Base-by-base conservation (phyloP, 2,113 vertebrate genomes). In the Brachionichthys hirsutus region DNA sequence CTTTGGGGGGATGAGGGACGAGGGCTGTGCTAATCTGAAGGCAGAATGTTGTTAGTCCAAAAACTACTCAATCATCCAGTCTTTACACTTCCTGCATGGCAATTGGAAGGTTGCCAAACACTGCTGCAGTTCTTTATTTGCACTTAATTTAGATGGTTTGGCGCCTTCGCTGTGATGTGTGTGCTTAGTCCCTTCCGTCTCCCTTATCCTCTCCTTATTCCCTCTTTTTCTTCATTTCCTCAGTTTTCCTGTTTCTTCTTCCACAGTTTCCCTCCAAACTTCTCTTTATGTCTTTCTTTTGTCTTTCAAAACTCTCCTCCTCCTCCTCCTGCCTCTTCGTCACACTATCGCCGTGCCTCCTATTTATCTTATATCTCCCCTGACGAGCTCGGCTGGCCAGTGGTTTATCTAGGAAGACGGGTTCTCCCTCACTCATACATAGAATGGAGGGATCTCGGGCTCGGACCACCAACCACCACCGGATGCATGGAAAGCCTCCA, bases 31-130 rank as follows among this genome's bases (percentile, higher is more conserved):
- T 83, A 67, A 42, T 81, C 69, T 64, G 62, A 67, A 70, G 70
- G 74, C 51, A 74, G 67, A 88, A 78, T 72, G 76, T 77, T 84
- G 81, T 85, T 82, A 66, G 78, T 77, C 79, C 64, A 50, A 66
- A 75, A 79, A 70, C 82, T 75, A 83, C 77, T 87, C 85, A 75
- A 83, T 89, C 89, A 88, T 79, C 48, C 66, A 54, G 65, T 83
- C 77, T 50, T 72, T 64, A 70, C 82, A 62, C 77, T 83, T 85
- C 78, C 78, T 84, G 76, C 68, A 73, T 70, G 75, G 77, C 70
- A 69, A 66, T 67, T 70, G 77, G 73, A 77, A 14, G 54, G 24
- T 76, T 20, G 79, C 80, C 84, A 82, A 75, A 72, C 57, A 76
- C 55, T 62, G 67, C 77, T 59, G 62, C 67, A 52, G 60, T 73